Conservation (phyloP, 2,113 vertebrate genomes). For the Heteronetta atricapilla region DNA sequence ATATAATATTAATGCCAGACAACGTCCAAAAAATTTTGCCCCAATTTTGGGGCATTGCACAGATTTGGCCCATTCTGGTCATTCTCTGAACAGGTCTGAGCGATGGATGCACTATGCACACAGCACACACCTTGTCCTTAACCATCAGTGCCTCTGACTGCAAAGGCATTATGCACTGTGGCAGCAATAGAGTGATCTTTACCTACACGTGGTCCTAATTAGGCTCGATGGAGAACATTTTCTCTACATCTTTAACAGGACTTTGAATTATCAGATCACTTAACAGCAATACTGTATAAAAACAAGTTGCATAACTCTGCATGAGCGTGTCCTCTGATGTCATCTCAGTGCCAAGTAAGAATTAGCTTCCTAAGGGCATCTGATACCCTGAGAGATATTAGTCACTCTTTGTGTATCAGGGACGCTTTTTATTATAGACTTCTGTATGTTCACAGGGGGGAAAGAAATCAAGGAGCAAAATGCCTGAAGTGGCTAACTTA, state of each 20-base stretch:
- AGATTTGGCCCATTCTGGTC: background rate
- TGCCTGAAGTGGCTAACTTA: background rate
- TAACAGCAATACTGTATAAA: background rate
- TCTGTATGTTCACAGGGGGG: background rate
- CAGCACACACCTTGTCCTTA: background rate
- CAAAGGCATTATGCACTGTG: background rate
- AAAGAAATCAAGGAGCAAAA: slow-evolving; percentile 9
- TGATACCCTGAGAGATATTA: slow-evolving; percentile 10
- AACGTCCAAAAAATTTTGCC: background rate
- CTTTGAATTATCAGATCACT: background rate
- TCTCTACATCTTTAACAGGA: background rate
- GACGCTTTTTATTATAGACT: background rate
- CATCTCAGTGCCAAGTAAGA: slow-evolving; percentile 30
- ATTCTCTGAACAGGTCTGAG: background rate
- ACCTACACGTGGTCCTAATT: background rate
- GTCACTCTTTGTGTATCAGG: slow-evolving; percentile 14
- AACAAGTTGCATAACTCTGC: background rate
- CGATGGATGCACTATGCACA: accelerated
- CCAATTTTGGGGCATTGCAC: background rate
- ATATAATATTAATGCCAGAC: background rate
- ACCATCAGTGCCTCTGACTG: background rate
- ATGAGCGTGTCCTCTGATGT: background rate
- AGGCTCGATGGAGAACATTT: background rate
- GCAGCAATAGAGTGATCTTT: background rate
- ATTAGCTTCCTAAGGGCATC: slow-evolving; percentile 40